Evolutionary conservation across 2,113 vertebrate genomes (phyloP).

Genomic region (Pyxicephalus adspersus): DNA sequence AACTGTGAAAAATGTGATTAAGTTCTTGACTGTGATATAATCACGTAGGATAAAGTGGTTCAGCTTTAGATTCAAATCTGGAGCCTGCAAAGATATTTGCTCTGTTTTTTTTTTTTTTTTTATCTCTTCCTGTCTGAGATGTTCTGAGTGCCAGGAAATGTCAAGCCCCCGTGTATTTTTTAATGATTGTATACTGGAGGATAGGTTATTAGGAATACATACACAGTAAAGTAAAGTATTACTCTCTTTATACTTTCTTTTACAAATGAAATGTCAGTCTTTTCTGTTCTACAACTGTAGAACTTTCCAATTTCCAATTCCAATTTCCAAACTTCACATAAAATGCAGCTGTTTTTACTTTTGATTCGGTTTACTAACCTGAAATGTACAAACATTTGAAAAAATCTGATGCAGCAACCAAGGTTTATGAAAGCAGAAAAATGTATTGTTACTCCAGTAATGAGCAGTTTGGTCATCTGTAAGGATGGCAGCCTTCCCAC

Average conservation of each 20-base stretch:
- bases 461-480: too few relatives aligned
- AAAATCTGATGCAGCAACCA: too few relatives aligned
- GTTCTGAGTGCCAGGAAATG: slow-evolving; percentile 13
- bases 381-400: too few relatives aligned
- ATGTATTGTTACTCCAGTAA: too few relatives aligned
- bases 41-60: slow-evolving; percentile 2
- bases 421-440: too few relatives aligned
- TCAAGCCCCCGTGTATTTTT: background rate
- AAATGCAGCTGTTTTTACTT: background rate
- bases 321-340: background rate
- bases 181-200: background rate
- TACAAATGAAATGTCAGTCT: background rate
- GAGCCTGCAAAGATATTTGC: background rate
- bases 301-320: too few relatives aligned
- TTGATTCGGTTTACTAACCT: too few relatives aligned
- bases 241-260: background rate
- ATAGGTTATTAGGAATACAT: background rate
- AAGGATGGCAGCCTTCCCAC: too few relatives aligned
- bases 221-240: background rate
- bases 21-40: background rate
- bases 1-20: slow-evolving; percentile 9
- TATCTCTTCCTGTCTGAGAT: background rate
- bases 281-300: background rate
- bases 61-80: slow-evolving; percentile 9
- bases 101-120: background rate